Evolutionary conservation across 2,888 invertebrate species (phyloP).

Genomic region (Cheilosia pagana): DNA sequence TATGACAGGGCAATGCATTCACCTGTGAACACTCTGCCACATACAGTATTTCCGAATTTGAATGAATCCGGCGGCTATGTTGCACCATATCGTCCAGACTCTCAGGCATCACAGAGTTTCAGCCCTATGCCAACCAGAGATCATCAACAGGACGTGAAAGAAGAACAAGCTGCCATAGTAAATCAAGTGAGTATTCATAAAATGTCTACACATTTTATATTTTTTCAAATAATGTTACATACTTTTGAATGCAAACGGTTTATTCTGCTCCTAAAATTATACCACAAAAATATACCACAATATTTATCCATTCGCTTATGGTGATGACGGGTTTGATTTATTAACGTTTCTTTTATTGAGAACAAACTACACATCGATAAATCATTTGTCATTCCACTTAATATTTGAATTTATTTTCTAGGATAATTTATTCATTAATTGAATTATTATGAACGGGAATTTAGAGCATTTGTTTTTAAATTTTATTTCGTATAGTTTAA

Average conservation of each 20-base stretch:
- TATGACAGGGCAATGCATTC: conserved; percentile 81
- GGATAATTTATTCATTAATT: conserved; percentile 1
- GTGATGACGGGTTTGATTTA: neutral
- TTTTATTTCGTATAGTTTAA: too few relatives aligned
- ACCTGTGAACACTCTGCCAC: conserved; percentile 83
- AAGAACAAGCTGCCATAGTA: conserved; percentile 82
- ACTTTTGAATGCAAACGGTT: neutral
- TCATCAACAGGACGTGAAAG: conserved; percentile 83
- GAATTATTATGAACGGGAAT: neutral
- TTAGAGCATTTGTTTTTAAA: too few relatives aligned
- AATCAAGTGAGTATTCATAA: conserved; percentile 81
- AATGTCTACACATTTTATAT: neutral
- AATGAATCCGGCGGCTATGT: conserved; percentile 83
- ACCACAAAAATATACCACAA: conserved; percentile 2
- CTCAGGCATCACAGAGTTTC: conserved; percentile 79
- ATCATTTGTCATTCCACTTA: conserved; percentile 31
- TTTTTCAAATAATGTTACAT: conserved; percentile 8
- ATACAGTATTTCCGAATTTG: conserved; percentile 85
- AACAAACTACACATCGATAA: conserved; percentile 10
- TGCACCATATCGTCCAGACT: conserved; percentile 78
- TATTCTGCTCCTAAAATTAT: conserved; percentile 19
- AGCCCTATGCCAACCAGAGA: conserved; percentile 83
- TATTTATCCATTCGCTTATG: neutral
- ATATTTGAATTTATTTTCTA: neutral
- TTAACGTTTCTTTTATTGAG: conserved; percentile 4